Base-by-base conservation (phyloP, 1,140 invertebrate species). In the Onthophagus taurus region DNA sequence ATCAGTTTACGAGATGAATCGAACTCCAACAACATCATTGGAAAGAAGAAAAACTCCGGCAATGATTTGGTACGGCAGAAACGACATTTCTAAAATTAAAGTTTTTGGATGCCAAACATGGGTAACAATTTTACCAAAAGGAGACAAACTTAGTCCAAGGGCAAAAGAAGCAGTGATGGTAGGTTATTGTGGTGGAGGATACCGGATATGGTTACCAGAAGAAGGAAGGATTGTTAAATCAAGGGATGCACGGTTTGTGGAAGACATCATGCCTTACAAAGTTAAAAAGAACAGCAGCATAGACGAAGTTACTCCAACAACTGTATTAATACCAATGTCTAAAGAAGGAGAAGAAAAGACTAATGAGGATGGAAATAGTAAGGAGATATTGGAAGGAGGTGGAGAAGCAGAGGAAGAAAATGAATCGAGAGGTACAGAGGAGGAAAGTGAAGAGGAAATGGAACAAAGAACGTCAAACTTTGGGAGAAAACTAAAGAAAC, bases 211-310 rank as follows among this genome's bases (percentile, higher is more conserved):
- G 35, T 16, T 19, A 8, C 17, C 18, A 17, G 14, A 13, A 9
- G 11, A 8, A 23, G 16, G 19, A 2, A 19, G 21, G 21, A 19
- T 23, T 19, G 21, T 37, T n/a, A 26, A 17, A 16, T 13, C 26
- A 19, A 9, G 9, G 7, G 41, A 31, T 21, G 26, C 5, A 17
- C 13, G 20, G 13, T 31, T 42, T 30, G 41, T 26, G 24, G 24
- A 41, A 17, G 3, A 18, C 17, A 19, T 9, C n/a, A n/a, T n/a
- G n/a, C n/a, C n/a, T n/a, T n/a, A n/a, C n/a, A n/a, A n/a, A n/a
- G n/a, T n/a, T n/a, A n/a, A 64, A 36, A 53, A 45, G 33, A 58
- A 65, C 51, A 52, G 61, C 0, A 61, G 57, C 52, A 58, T 57
- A 31, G 58, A 54, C 13, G 60, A 65, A 17, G 49, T 41, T 31